Evolutionary conservation across 2,888 invertebrate genomes (phyloP).

Genomic region (Prionchulus punctatus): DNA sequence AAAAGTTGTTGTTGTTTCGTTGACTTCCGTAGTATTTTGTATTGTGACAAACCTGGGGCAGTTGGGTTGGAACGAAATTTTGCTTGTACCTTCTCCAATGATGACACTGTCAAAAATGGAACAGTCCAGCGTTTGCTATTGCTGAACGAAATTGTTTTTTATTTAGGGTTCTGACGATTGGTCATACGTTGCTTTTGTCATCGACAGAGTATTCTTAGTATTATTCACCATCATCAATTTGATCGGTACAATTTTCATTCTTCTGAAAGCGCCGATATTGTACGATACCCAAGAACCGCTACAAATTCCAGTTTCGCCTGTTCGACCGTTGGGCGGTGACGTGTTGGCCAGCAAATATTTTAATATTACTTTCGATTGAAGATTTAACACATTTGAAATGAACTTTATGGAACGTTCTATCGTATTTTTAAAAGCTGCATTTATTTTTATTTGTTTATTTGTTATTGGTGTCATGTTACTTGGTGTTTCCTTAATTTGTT

Average conservation of each 20-base stretch:
- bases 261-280: constrained; percentile 10
- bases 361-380: no score
- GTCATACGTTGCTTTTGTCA: constrained; percentile 9
- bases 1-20: background rate
- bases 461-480: no score
- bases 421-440: no score
- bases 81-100: no score
- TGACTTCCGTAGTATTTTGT: background rate
- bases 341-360: background rate
- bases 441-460: no score
- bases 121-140: background rate
- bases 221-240: constrained; percentile 7
- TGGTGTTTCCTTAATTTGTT: no score
- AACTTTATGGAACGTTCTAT: no score
- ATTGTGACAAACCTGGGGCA: background rate
- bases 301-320: background rate
- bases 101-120: background rate
- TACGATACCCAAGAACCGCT: constrained; percentile 8
- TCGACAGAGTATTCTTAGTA: constrained; percentile 8
- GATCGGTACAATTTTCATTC: constrained; percentile 3
- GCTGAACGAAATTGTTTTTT: no score
- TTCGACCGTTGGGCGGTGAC: constrained; percentile 9
- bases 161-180: constrained; percentile 9
- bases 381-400: no score
- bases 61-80: no score